Evolutionary conservation across 2,797 vertebrate genomes (phyloP).

Genomic region (Coregonus sp.): DNA sequence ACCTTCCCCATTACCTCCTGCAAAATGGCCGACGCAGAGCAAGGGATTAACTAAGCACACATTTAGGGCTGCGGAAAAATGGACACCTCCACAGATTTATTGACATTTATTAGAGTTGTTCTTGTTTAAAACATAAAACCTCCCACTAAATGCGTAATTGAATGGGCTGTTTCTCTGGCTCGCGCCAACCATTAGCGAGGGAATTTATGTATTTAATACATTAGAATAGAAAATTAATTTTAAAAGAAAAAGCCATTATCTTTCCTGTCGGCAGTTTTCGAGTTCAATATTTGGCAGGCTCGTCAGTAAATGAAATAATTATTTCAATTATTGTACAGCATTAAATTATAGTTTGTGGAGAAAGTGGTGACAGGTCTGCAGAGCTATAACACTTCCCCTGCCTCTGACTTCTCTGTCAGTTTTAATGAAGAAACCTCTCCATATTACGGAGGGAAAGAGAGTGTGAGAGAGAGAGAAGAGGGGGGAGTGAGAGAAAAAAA

Average conservation of each 20-base stretch:
- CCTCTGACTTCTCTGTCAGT: conserved; percentile 71
- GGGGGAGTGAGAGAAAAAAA: neutral
- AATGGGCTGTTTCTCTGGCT: conserved; percentile 64
- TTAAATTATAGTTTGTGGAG: conserved; percentile 71
- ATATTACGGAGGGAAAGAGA: conserved; percentile 21
- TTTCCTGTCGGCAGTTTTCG: conserved; percentile 71
- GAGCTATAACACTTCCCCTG: conserved; percentile 68
- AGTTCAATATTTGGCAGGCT: conserved; percentile 77
- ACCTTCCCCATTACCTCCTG: conserved; percentile 47
- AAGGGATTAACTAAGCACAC: conserved; percentile 65
- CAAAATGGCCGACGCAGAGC: conserved; percentile 58
- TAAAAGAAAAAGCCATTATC: conserved; percentile 70
- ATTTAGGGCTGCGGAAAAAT: conserved; percentile 64
- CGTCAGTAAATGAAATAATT: conserved; percentile 75
- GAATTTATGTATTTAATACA: conserved; percentile 77
- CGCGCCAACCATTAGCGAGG: conserved; percentile 71
- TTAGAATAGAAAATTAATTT: conserved; percentile 75
- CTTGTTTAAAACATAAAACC: conserved; percentile 71
- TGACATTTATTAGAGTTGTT: conserved; percentile 68
- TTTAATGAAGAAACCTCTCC: conserved; percentile 75
- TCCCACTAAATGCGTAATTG: conserved; percentile 63
- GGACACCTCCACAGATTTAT: conserved; percentile 67
- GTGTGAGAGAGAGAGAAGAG: neutral
- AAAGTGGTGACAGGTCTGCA: conserved; percentile 73
- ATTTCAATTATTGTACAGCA: conserved; percentile 72